Evolutionary conservation across 2,888 invertebrate species (phyloP), one percentile per base, ranked within the genome.

Genomic region (Spodoptera exigua): DNA sequence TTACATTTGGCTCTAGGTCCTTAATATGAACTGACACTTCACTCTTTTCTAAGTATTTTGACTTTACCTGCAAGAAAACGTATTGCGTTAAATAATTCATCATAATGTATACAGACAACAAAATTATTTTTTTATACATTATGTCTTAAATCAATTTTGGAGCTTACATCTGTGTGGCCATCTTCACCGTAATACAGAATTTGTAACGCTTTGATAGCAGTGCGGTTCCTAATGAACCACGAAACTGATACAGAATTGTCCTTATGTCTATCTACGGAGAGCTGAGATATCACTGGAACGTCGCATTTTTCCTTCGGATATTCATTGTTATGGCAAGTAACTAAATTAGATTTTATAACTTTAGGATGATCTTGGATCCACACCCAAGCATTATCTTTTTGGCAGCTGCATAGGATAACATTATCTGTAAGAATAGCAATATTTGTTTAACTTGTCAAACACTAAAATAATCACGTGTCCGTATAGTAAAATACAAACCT

Each of bases 331-430:
- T 87, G 67, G 57, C 94, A 94, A 44, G 87, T 82, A 2, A 91
- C 87, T 51, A 87, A 81, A 59, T 84, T 89, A 2, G 88, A 78
- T 70, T 90, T 91, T 53, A 94, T 87, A 68, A 90, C 89, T 82
- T 90, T 92, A 12, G 97, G 96, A 92, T 99, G 97, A 89, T 98
- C 97, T 83, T 97, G 95, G 77, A 98, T 95, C 98, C 98, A 99
- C 85, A 98, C 97, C 97, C 98, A 98, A 36, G 98, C 96, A 87
- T 98, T 97, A 87, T 98, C 97, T 79, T 97, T 97, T 86, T 98
- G 97, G 89, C 98, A 99, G 84, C 96, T 97, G 92, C 98, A 99
- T 82, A 97, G 95, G 83, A 98, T 95, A 21, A 98, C 97, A 92
- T 98, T 98, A 85, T 97, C 98, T 97, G 95, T 44, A 91, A 92